These are phyloP conservation scores for Pocillopora grandis DNA, from an alignment of 92 coral and sea anemone species.

Conservation along the genomic window DNA sequence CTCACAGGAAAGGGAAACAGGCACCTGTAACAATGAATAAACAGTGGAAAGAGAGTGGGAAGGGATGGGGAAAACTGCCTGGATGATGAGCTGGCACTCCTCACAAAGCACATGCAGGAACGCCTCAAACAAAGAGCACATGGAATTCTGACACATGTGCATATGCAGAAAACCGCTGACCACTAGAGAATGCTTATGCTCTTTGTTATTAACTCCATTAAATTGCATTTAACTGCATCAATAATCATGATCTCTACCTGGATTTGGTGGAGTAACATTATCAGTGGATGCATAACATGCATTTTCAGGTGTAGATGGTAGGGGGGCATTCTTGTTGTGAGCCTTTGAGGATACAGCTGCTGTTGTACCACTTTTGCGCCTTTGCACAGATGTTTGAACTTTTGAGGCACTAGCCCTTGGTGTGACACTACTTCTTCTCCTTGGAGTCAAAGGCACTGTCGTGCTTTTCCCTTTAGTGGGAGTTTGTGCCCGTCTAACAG, in stretches of 20 bases:
- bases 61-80: not conserved
- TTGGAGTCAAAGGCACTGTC: constrained; percentile 21
- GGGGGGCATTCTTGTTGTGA: not conserved
- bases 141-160: no score
- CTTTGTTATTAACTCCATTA: no score
- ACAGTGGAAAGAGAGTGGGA: no score
- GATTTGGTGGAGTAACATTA: constrained; percentile 34
- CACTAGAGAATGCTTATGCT: no score
- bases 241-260: constrained; percentile 12
- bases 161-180: no score
- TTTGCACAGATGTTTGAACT: constrained; percentile 15
- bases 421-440: constrained; percentile 29
- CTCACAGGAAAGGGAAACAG: no score
- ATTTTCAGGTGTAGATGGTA: constrained; percentile 25
- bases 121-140: not conserved
- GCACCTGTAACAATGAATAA: no score
- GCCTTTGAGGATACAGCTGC: not conserved
- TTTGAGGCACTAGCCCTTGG: not conserved
- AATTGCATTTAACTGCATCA: no score
- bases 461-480: constrained; percentile 28
- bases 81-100: not conserved
- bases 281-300: not conserved
- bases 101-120: no score
- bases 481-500: constrained; percentile 1
- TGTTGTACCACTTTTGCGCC: constrained; percentile 14